Percentiles rank a stretch among this genome's conserved stretches.
phyloP scores from a whole-genome alignment of 2,888 invertebrate genomes.

The Bellardia bayeri region DNA sequence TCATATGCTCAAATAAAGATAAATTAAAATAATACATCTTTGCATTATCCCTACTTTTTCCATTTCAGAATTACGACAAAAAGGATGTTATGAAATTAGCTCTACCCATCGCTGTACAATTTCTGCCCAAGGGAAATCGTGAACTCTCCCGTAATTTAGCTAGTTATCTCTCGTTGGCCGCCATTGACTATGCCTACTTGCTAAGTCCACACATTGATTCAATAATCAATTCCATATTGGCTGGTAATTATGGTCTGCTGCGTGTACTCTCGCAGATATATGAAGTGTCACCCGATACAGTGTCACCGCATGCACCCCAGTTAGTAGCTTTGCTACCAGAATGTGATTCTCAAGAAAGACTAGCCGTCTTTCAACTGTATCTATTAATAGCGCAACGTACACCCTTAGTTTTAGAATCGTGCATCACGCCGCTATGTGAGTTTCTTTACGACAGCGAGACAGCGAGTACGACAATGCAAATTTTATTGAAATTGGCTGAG shows the following conservation, averaged over 20 bases:
- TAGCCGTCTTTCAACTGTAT: conserved; percentile 92
- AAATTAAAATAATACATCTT: no score
- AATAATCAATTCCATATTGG: conserved; percentile 95
- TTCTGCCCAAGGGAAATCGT: conserved; percentile 94
- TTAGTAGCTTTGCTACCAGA: conserved; percentile 90
- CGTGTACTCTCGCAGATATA: conserved; percentile 96
- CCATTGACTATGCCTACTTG: conserved; percentile 94
- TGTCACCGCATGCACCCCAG: conserved; percentile 93
- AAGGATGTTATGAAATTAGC: conserved; percentile 87
- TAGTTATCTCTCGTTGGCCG: conserved; percentile 95
- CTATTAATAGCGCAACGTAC: conserved; percentile 92
- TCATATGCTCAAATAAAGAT: no score
- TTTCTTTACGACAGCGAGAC: conserved; percentile 88
- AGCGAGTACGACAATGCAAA: conserved; percentile 88
- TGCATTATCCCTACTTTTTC: neutral
- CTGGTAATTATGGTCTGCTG: conserved; percentile 94
- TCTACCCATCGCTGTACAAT: conserved; percentile 95
- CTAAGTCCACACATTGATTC: conserved; percentile 94
- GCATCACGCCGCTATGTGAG: conserved; percentile 92
- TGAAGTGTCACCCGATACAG: conserved; percentile 93
- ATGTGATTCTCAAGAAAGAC: conserved; percentile 94
- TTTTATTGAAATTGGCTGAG: conserved; percentile 90
- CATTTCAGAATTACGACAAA: conserved; percentile 86
- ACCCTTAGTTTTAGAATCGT: conserved; percentile 91
- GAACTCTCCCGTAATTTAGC: conserved; percentile 96